Base-by-base conservation (phyloP, 2,797 vertebrate genomes). In the Botia kubotai region DNA sequence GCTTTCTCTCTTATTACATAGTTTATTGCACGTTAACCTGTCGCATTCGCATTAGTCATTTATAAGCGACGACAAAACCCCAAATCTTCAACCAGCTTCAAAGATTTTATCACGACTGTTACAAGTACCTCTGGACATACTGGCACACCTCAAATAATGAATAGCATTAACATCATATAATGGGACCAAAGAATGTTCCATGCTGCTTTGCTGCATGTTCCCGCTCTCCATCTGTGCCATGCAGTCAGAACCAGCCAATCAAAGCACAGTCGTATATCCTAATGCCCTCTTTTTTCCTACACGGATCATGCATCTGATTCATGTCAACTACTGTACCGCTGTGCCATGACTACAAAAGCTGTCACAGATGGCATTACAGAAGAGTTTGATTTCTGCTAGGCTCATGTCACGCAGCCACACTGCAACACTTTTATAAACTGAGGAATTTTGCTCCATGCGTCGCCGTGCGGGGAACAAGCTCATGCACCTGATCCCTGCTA, bases 161-260 rank as follows among this genome's bases (percentile, higher is more conserved):
- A 68, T 48, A 72, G 33, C 21, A 14, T 26, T 69, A 17, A 72
- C 68, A 57, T 69, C 65, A 69, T 74, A 67, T 73, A 62, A 53
- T 72, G 36, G 57, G 70, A 72, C 80, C 53, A 80, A 67, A 82
- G 63, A 75, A 29, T n/a, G 63, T 75, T 62, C 74, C 50, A 66
- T 58, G 71, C 17, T 63, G 60, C 60, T 80, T 68, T 74, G 12
- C 76, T 60, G 62, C 70, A 70, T 36, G 70, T 57, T 82, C 70
- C 60, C 53, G 50, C 50, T 65, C 77, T 82, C 82, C 67, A 36
- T 77, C 82, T 76, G 84, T 84, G 80, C 66, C 33, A 67, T 39
- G 21, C 83, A 82, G 65, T 85, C 62, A 79, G 75, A 23, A 75
- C 75, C 82, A 82, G 82, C 82, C 83, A 84, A 88, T 87, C 83